phyloP scores from a whole-genome alignment of 2,888 invertebrate species.

The Orthonevra nobilis region DNA sequence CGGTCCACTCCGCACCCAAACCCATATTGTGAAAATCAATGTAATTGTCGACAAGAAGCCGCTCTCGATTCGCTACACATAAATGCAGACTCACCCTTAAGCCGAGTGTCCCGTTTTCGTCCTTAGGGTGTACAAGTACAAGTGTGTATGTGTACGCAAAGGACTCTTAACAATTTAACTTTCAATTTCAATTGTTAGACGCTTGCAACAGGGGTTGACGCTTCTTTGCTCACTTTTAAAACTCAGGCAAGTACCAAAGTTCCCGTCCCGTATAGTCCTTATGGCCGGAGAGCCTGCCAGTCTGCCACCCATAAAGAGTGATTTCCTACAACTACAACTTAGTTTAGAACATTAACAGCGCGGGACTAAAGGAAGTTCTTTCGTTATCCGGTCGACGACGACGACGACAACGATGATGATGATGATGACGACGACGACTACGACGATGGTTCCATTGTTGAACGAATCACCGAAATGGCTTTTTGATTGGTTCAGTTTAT shows the following conservation, averaged over 20 bases:
- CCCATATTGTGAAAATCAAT: slow-evolving; percentile 66
- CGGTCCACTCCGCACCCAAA: slow-evolving; percentile 15
- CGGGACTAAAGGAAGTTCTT: slow-evolving; percentile 50
- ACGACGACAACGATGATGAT: slow-evolving; percentile 20
- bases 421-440: slow-evolving; percentile 29
- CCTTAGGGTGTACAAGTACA: no score
- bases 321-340: slow-evolving; percentile 60
- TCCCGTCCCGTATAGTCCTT: slow-evolving; percentile 43
- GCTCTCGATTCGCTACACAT: slow-evolving; percentile 68
- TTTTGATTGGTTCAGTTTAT: slow-evolving; percentile 77
- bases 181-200: slow-evolving; percentile 66
- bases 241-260: slow-evolving; percentile 58
- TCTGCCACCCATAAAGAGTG: slow-evolving; percentile 70
- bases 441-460: slow-evolving; percentile 72
- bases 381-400: slow-evolving; percentile 51
- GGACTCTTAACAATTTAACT: slow-evolving; percentile 69
- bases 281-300: slow-evolving; percentile 69
- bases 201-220: slow-evolving; percentile 56
- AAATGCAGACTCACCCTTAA: slow-evolving; percentile 66
- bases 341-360: slow-evolving; percentile 62
- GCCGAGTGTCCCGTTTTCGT: slow-evolving; percentile 9
- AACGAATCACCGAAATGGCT: slow-evolving; percentile 79
- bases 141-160: slow-evolving; percentile 19
- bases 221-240: slow-evolving; percentile 42
- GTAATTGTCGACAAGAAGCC: slow-evolving; percentile 68